Evolutionary conservation across 2,797 vertebrate species (phyloP), one percentile per base, ranked within the genome.

Genomic region (Anisognathus igniventris): DNA sequence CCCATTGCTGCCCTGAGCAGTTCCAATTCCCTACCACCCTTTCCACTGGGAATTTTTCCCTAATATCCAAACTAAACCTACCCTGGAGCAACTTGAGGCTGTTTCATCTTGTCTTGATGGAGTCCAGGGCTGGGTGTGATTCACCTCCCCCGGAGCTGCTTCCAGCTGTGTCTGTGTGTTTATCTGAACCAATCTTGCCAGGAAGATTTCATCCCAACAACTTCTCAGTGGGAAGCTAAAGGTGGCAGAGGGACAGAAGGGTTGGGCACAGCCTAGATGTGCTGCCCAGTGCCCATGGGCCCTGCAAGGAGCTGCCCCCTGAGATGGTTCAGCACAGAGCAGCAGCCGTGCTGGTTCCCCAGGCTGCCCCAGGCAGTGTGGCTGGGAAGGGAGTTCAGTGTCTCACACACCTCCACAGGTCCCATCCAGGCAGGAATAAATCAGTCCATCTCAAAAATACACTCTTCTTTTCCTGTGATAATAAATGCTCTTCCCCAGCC

Each of bases 291-390:
- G 60, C 19, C 8, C 8, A 0, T 4, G 24, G 31, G 17, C 25
- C 19, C 25, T 73, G 53, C 33, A 45, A 16, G 22, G 27, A 65
- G 4, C 35, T 66, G 33, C 37, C 74, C 40, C 58, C 37, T 39
- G 9, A n/a, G 39, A 12, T 14, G 64, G 27, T 8, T 37, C 51
- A 33, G 31, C 64, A 31, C 14, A 35, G 56, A 82, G 50, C 15
- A 79, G 56, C 35, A 88, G 51, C 18, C 0, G 0, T 40, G 37
- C 16, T 40, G 56, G 40, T 5, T 19, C 40, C 44, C 54, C 40
- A 40, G 33, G 28, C 45, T 81, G 39, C 33, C 33, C 33, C 25
- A 5, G 1, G 17, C 33, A 30, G 24, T 7, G 8, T 44, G 74
- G 30, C 39, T 31, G 47, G 78, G 23, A 70, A 42, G 78, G 39